Evolutionary conservation across 1,140 invertebrate species (phyloP).

Genomic region (Triops cancriformis): DNA sequence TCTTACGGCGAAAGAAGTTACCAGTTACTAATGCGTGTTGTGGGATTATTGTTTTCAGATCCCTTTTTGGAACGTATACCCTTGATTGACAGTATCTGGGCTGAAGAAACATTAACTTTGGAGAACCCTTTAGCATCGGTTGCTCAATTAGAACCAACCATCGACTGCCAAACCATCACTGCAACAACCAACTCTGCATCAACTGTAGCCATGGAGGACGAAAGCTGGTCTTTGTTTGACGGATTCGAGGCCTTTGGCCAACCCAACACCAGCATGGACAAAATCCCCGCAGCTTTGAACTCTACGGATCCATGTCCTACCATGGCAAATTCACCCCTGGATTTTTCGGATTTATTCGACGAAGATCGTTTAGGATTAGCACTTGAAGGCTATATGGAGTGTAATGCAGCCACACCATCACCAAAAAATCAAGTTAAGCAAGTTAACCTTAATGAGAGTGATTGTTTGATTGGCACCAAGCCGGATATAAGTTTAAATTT

Average conservation of each 20-base stretch:
- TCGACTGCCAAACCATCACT: not conserved
- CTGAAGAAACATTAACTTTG: not conserved
- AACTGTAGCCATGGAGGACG: slow-evolving; percentile 2
- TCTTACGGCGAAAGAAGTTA: too few relatives aligned
- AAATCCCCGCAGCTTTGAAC: not conserved
- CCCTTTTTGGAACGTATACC: not conserved
- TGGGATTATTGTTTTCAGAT: not conserved
- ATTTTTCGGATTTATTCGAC: not conserved
- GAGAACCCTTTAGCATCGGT: not conserved
- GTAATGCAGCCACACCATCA: not conserved
- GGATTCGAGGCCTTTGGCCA: not conserved
- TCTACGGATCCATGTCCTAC: not conserved
- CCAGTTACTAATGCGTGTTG: too few relatives aligned
- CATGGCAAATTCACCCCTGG: not conserved
- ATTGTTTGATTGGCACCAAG: not conserved
- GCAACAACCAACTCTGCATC: not conserved
- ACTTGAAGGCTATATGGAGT: not conserved
- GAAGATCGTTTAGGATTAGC: slow-evolving; percentile 1
- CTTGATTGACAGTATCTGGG: not conserved
- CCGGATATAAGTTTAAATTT: not conserved
- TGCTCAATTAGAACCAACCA: slow-evolving; percentile 1
- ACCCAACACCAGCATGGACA: not conserved
- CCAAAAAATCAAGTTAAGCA: not conserved
- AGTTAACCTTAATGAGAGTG: not conserved
- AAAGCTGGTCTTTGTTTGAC: slow-evolving; percentile 6